Base-by-base conservation (phyloP, 2,797 vertebrate species). In the Halcyon leucocephala region DNA sequence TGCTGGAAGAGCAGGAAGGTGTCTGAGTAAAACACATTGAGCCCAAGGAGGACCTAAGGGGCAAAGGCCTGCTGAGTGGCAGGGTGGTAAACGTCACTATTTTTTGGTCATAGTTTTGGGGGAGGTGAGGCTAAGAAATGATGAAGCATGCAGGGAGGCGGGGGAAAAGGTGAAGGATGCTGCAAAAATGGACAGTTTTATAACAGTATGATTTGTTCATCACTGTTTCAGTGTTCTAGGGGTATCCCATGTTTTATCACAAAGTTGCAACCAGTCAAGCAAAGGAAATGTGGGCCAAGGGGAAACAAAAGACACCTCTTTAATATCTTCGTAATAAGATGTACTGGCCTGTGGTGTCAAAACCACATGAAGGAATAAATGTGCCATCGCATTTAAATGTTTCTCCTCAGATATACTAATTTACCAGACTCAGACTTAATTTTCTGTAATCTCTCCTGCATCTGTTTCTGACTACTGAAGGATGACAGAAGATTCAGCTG, bases 131-230 rank as follows among this genome's bases (percentile, higher is more conserved):
- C 19, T 60, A 52, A 72, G 35, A 82, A 73, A 73, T 24, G 8
- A 41, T 12, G 15, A 74, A 14, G 20, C 35, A 24, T 0, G 0
- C 26, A 29, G 28, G 35, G 29, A 60, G 13, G 24, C 5, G 55
- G 14, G 7, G 19, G 2, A 86, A 7, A 80, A 48, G 14, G 15
- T n/a, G 14, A 76, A 86, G 20, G 5, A 49, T 49, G 25, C 19
- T 74, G n/a, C 21, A 84, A 71, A 66, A 82, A 19, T 17, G 1
- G 26, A 11, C 5, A 11, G 2, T 81, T 92, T 73, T 21, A 10
- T 76, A 67, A 5, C 2, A 64, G 55, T 12, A 19, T 35, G 2
- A 55, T 52, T 83, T 61, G 28, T 79, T 60, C 57, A 44, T 6
- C 31, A 61, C 9, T 39, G 19, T 31, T 77, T 24, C 26, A 21